Percentiles rank a stretch among this genome's conserved stretches.
Conservation (phyloP, 2,888 invertebrate species). For the Cheiracanthium punctorium region DNA sequence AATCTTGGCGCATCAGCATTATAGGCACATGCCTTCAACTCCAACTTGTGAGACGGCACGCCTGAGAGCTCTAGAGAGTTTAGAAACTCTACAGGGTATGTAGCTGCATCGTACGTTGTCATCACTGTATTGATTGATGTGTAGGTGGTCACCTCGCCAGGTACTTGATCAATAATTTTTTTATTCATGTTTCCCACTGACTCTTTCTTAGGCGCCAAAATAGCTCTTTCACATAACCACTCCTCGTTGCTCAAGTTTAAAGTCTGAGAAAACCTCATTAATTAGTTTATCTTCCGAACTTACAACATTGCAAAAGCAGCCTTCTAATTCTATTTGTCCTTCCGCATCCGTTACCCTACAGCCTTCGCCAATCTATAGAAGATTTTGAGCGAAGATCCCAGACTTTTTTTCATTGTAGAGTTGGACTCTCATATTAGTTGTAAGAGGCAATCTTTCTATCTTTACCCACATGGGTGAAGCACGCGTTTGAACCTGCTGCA, state of each 20-base stretch:
- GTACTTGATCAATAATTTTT: constrained; percentile 38
- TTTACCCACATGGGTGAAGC: no score
- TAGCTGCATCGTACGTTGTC: constrained; percentile 60
- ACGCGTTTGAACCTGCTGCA: neutral
- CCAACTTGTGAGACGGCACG: constrained; percentile 54
- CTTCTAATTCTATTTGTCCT: no score
- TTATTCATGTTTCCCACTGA: constrained; percentile 56
- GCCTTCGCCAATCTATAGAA: no score
- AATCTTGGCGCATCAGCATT: constrained; percentile 59
- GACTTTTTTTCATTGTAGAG: no score
- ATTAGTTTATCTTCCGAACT: constrained; percentile 10
- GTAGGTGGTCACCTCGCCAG: constrained; percentile 15
- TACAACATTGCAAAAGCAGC: neutral
- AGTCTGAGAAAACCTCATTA: constrained; percentile 29
- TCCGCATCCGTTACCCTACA: no score
- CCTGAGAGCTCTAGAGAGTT: constrained; percentile 60
- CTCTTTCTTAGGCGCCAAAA: constrained; percentile 70
- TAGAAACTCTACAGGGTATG: no score
- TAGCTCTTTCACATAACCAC: constrained; percentile 59
- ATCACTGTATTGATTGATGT: constrained; percentile 68
- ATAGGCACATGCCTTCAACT: constrained; percentile 51
- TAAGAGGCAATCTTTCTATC: no score
- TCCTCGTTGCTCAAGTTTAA: constrained; percentile 20
- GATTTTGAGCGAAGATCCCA: no score
- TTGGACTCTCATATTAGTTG: no score